phyloP scores from a whole-genome alignment of 1,140 invertebrate genomes.

The Spodoptera frugiperda region DNA sequence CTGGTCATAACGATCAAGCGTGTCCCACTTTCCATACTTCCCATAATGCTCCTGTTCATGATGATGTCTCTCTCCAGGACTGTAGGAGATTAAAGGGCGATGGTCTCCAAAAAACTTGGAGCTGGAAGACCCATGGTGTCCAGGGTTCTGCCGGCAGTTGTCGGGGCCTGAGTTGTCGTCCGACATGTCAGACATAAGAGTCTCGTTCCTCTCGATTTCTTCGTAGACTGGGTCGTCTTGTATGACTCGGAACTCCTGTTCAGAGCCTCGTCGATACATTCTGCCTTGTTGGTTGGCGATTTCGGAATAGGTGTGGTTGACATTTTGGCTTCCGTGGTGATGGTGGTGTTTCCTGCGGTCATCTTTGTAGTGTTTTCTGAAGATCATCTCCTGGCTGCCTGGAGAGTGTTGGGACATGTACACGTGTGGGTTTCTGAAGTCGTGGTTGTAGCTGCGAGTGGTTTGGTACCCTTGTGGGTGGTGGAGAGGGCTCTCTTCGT shows the following conservation, averaged over 20 bases:
- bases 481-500: conserved; percentile 78
- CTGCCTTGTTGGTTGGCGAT: conserved; percentile 84
- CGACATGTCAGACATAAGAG: conserved; percentile 92
- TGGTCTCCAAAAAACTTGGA: conserved; percentile 92
- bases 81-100: conserved; percentile 91
- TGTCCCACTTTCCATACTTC: conserved; percentile 87
- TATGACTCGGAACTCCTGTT: conserved; percentile 80
- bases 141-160: conserved; percentile 87
- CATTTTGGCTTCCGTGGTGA: conserved; percentile 76
- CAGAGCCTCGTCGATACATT: conserved; percentile 81
- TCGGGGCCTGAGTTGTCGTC: conserved; percentile 93
- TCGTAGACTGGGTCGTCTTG: conserved; percentile 93
- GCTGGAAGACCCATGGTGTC: conserved; percentile 87
- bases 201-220: conserved; percentile 91
- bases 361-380: conserved; percentile 81
- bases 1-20: conserved; percentile 85
- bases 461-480: conserved; percentile 79
- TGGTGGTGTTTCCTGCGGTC: conserved; percentile 81
- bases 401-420: conserved; percentile 84
- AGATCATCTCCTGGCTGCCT: conserved; percentile 82
- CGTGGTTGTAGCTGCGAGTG: conserved; percentile 87
- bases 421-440: conserved; percentile 85
- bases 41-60: conserved; percentile 86
- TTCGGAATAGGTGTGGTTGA: conserved; percentile 88
- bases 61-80: conserved; percentile 86